phyloP scores from a whole-genome alignment of 30 jellyfish, hydroid and myxozoan species.

The Hydra vulgaris region DNA sequence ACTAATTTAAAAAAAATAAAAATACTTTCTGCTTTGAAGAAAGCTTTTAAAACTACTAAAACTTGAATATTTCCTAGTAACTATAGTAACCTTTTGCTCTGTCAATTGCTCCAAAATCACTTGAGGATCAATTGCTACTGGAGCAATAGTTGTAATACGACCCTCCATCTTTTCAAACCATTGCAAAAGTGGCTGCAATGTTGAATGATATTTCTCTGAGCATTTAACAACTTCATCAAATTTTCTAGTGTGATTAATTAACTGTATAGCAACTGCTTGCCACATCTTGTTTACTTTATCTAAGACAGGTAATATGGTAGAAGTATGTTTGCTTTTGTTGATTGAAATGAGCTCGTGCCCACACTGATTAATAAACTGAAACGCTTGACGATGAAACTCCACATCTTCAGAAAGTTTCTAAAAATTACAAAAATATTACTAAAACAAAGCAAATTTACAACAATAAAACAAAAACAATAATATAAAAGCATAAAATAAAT shows the following conservation, averaged over 20 bases:
- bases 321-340: slow-evolving; percentile 61
- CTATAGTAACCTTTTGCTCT: slow-evolving; percentile 64
- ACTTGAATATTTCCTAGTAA: too few species aligned
- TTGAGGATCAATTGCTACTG: slow-evolving; percentile 78
- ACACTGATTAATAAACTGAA: slow-evolving; percentile 92
- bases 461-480: background rate
- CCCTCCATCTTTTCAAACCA: slow-evolving; percentile 98
- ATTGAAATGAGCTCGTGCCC: slow-evolving; percentile 90
- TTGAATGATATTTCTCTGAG: slow-evolving; percentile 88
- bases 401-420: slow-evolving; percentile 86
- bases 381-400: slow-evolving; percentile 73
- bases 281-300: slow-evolving; percentile 86
- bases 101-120: slow-evolving; percentile 70
- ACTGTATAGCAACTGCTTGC: slow-evolving; percentile 89
- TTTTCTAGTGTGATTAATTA: slow-evolving; percentile 79
- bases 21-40: background rate
- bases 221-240: slow-evolving; percentile 95
- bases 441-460: too few species aligned
- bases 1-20: background rate
- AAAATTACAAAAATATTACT: background rate
- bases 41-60: background rate
- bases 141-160: slow-evolving; percentile 74
- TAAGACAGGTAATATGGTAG: slow-evolving; percentile 60
- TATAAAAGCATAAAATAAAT: too few species aligned
- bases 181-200: slow-evolving; percentile 59